A percentile compares a stretch with the other conserved stretches of the same genome.
phyloP scores from a whole-genome alignment of 2,888 invertebrate genomes.

The Ormyrus thymus region DNA sequence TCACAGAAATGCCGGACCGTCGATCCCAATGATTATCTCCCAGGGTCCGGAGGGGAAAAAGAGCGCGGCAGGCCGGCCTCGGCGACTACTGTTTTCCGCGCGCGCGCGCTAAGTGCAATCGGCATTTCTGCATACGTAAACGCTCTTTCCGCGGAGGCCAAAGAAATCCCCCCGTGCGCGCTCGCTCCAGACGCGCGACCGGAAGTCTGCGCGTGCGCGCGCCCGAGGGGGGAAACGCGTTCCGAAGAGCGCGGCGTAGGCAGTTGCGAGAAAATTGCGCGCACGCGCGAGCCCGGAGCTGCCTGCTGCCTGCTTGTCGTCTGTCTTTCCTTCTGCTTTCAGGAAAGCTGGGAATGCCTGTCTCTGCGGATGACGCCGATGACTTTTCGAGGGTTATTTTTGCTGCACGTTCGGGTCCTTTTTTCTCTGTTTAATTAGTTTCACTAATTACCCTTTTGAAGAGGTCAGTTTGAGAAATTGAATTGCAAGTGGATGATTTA shows the following conservation, averaged over 20 bases:
- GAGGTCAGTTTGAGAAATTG: too few relatives aligned
- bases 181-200: slow-evolving; percentile 8
- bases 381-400: too few relatives aligned
- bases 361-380: too few relatives aligned
- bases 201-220: slow-evolving; percentile 38
- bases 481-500: too few relatives aligned
- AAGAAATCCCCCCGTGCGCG: background rate
- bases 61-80: slow-evolving; percentile 10
- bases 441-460: too few relatives aligned
- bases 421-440: too few relatives aligned
- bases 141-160: background rate
- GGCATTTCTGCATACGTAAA: slow-evolving; percentile 50
- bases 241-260: slow-evolving; percentile 20
- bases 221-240: slow-evolving; percentile 22
- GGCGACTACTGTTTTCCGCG: slow-evolving; percentile 33
- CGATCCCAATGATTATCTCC: slow-evolving; percentile 45
- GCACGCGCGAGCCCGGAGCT: background rate
- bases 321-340: too few relatives aligned
- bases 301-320: too few relatives aligned
- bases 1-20: too few relatives aligned
- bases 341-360: too few relatives aligned
- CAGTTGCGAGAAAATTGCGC: background rate
- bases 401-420: too few relatives aligned
- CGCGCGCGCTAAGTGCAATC: slow-evolving; percentile 44
- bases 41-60: slow-evolving; percentile 4